Base-by-base conservation (phyloP, 2,113 vertebrate genomes). In the Alligator sinensis region DNA sequence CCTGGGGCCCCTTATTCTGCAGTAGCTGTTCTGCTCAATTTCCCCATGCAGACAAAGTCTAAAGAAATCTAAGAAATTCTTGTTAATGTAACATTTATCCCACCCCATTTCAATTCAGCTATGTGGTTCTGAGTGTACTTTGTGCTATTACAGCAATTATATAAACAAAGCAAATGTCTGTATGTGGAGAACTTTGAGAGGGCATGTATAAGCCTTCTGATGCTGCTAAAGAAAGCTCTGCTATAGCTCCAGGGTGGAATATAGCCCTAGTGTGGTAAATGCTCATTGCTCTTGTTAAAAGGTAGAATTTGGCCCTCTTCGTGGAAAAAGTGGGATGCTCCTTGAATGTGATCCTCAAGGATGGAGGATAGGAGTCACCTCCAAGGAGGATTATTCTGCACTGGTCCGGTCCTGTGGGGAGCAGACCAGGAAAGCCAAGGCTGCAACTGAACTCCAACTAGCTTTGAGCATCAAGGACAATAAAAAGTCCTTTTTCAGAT, bases 161-260 rank as follows among this genome's bases (percentile, higher is more conserved):
- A 47, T 61, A 83, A 38, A 3, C 57, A 63, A 77, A 77, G 54
- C 59, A 17, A 3, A 1, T 1, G 11, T 9, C 6, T 55, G 77
- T 58, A 22, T 66, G 70, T 54, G 61, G 62, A 34, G 77, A 89
- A 80, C 3, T 3, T 75, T 83, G 28, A 61, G 55, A 64, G 54
- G 24, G 47, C 47, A 22, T 0, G 1, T 2, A 0, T 1, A 0
- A 27, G 28, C 28, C 54, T 81, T 11, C 64, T 25, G 14, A 27
- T 84, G 47, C 14, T 30, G 30, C n/a, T 63, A 9, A 2, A 4
- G 34, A 55, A 81, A 86, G 9, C 72, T 22, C 24, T 2, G 0
- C 47, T 89, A 30, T 25, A 3, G 54, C 77, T 27, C 18, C 47
- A 74, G 59, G 6, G 16, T 54, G 25, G 88, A 78, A 80, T 61